A percentile compares a stretch with the other conserved stretches of the same genome.
Evolutionary conservation across 1,140 invertebrate genomes (phyloP).

Genomic region (Pseudomyrmex gracilis): DNA sequence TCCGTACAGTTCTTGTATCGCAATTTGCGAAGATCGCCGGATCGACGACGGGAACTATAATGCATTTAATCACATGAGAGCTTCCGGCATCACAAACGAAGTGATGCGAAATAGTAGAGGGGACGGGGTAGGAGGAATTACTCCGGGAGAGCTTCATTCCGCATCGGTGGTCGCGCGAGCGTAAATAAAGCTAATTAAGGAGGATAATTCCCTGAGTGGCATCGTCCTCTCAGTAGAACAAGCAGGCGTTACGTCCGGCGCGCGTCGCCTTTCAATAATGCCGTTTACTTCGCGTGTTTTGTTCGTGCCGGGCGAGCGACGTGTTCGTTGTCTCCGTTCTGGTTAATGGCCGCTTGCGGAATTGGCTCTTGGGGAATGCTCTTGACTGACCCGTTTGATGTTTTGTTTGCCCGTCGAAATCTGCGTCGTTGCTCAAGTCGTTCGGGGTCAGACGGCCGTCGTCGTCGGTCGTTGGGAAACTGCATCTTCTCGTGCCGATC

Average conservation of each 20-base stretch:
- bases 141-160: background rate
- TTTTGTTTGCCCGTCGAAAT: conserved; percentile 45
- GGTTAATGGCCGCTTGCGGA: conserved; percentile 48
- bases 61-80: background rate
- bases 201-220: conserved; percentile 46
- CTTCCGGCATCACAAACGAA: conserved; percentile 30
- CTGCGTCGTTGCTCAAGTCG: background rate
- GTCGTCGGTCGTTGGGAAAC: background rate
- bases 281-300: conserved; percentile 52
- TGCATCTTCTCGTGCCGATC: background rate
- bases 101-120: background rate
- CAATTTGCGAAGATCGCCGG: background rate
- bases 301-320: conserved; percentile 5
- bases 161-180: background rate
- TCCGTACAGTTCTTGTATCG: too few relatives aligned
- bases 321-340: conserved; percentile 37
- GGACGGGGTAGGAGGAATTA: conserved; percentile 38
- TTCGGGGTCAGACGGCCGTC: background rate
- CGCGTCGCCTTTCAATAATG: conserved; percentile 54
- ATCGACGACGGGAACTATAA: background rate
- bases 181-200: conserved; percentile 59
- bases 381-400: conserved; percentile 57
- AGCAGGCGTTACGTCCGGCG: conserved; percentile 17
- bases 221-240: conserved; percentile 34
- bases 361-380: conserved; percentile 47